phyloP scores from a whole-genome alignment of 2,113 vertebrate genomes.

The Dendrocopos noguchii region DNA sequence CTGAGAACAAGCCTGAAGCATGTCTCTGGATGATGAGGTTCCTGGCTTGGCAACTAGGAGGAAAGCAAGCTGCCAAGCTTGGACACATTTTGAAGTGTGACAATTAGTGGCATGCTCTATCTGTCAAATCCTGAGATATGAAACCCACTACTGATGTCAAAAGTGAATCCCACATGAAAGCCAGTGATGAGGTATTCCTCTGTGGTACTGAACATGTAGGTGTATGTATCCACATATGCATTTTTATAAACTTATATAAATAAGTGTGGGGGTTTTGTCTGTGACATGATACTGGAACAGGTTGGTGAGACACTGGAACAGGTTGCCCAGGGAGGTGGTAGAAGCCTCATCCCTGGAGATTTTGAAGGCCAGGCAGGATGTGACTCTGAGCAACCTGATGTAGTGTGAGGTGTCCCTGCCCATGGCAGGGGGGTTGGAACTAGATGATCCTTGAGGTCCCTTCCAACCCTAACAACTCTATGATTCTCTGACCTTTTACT shows the following conservation, averaged over 20 bases:
- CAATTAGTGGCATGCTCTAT: neutral
- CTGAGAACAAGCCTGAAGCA: neutral
- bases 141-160: neutral
- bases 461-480: too few species aligned
- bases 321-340: too few species aligned
- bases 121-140: neutral
- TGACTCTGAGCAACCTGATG: too few species aligned
- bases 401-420: too few species aligned
- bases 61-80: neutral
- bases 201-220: neutral
- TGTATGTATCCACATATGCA: accelerated
- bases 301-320: too few species aligned
- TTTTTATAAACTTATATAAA: neutral
- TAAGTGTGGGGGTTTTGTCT: neutral
- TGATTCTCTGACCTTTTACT: neutral
- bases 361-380: too few species aligned
- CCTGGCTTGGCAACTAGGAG: neutral
- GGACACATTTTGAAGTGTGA: neutral
- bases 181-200: neutral
- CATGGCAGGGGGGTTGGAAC: too few species aligned
- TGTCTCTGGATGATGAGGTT: neutral
- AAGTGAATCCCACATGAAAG: neutral
- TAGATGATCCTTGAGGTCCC: too few species aligned
- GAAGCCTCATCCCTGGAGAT: too few species aligned
- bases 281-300: neutral